phyloP scores from a whole-genome alignment of 2,113 vertebrate species.

The Myocastor coypus region DNA sequence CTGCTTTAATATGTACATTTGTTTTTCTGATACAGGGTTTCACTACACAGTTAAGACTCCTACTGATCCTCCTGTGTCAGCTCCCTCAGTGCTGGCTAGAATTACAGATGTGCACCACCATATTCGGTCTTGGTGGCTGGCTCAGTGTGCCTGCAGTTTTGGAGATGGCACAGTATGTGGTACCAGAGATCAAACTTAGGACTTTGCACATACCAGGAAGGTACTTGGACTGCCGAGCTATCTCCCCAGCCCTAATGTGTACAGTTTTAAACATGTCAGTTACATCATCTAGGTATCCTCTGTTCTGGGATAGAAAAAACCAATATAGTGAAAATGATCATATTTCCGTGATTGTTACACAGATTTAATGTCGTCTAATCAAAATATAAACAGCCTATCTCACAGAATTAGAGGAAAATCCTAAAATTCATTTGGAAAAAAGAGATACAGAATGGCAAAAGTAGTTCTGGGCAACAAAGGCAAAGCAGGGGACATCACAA shows the following conservation, averaged over 20 bases:
- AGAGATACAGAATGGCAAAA: not conserved
- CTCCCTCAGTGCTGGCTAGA: too few relatives aligned
- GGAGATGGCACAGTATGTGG: too few relatives aligned
- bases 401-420: not conserved
- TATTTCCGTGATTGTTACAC: not conserved
- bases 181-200: too few relatives aligned
- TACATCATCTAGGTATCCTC: constrained; percentile 67
- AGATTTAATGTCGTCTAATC: not conserved
- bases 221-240: too few relatives aligned
- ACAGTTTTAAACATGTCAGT: constrained; percentile 59
- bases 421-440: not conserved
- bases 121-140: too few relatives aligned
- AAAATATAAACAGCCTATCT: not conserved
- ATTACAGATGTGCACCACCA: too few relatives aligned
- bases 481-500: not conserved
- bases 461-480: not conserved
- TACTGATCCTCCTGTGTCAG: too few relatives aligned
- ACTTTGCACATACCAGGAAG: too few relatives aligned
- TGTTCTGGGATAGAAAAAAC: not conserved
- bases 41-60: too few relatives aligned
- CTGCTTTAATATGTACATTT: not conserved
- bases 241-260: not conserved
- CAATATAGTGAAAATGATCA: not conserved
- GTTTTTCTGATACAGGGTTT: not conserved
- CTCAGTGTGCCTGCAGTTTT: too few relatives aligned